Percentiles rank a stretch among this genome's conserved stretches.
Conservation (phyloP, 2,888 invertebrate genomes). For the Rhopalosiphum nymphaeae region DNA sequence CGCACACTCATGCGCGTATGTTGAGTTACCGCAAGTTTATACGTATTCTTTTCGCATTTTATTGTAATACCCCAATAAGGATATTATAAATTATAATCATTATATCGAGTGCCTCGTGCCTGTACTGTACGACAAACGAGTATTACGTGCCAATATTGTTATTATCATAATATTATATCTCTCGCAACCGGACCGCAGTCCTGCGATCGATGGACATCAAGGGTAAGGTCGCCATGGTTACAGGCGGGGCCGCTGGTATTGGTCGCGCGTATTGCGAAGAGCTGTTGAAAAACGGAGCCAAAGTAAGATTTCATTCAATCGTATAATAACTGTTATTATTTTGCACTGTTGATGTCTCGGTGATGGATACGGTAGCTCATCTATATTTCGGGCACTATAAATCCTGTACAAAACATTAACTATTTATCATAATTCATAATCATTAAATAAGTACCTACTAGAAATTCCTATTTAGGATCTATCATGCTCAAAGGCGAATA, state of each 20-base stretch:
- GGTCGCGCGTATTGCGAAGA: conserved; percentile 82
- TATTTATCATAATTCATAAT: neutral
- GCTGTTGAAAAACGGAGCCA: conserved; percentile 80
- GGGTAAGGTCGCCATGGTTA: conserved; percentile 81
- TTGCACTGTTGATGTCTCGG: neutral
- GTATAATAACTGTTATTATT: neutral
- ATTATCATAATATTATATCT: neutral
- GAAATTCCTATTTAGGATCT: neutral
- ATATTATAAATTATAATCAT: neutral
- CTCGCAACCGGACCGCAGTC: neutral
- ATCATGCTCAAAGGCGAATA: neutral
- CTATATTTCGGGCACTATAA: neutral
- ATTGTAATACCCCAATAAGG: neutral
- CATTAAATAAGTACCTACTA: no score
- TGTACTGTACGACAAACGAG: neutral
- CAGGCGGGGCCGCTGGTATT: conserved; percentile 81
- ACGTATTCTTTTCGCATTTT: neutral
- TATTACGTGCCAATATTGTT: neutral
- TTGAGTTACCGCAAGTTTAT: neutral
- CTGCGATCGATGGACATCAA: conserved; percentile 76
- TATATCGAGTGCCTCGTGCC: neutral
- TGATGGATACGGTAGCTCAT: neutral
- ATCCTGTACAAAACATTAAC: neutral
- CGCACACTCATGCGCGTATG: neutral
- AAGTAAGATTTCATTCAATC: conserved; percentile 72